Evolutionary conservation across 1,140 invertebrate species (phyloP), one percentile per base, ranked within the genome.

Genomic region (Melitaea cinxia): DNA sequence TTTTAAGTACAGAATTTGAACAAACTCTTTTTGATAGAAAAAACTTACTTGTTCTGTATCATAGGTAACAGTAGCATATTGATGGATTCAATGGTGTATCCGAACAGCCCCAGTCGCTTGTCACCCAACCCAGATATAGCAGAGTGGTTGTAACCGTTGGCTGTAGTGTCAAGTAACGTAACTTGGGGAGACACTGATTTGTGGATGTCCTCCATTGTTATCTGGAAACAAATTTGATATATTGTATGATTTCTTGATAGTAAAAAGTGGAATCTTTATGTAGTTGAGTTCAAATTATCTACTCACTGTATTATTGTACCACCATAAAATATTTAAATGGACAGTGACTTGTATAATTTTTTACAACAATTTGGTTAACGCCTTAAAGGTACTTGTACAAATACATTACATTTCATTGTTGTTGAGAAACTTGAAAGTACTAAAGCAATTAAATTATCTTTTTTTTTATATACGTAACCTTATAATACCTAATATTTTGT

Each of bases 41-140:
- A 6, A 1, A 93, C 94, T 92, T 91, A 98, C 97, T 98, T 98
- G 67, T 97, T 98, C 78, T 96, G 95, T 67, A 99, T 95, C 98
- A 99, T 99, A 1, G 98, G 98, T 49, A 99, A 83, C 10, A 99
- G 91, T 10, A 99, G 92, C 92, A 99, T 94, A 76, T 96, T 97
- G 77, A 99, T 95, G 2, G 97, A 98, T 91, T 99, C 99, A 35
- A 98, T 95, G 4, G 97, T 99, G 87, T 98, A 99, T 35, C 97
- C 96, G 83, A 97, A 99, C 26, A 99, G 92, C 2, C 96, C 94
- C 1, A 99, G 92, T 19, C 98, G 92, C 53, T 96, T 95, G 86
- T 99, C 98, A 4, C 91, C 93, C 86, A 92, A 93, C 74, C 95
- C 95, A 79, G 83, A 92, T 3, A 92, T 75, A n/a, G 89, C 80